These are phyloP conservation scores for Harmothoe impar DNA, from an alignment of 2,888 invertebrate genomes.

Conservation along the genomic window DNA sequence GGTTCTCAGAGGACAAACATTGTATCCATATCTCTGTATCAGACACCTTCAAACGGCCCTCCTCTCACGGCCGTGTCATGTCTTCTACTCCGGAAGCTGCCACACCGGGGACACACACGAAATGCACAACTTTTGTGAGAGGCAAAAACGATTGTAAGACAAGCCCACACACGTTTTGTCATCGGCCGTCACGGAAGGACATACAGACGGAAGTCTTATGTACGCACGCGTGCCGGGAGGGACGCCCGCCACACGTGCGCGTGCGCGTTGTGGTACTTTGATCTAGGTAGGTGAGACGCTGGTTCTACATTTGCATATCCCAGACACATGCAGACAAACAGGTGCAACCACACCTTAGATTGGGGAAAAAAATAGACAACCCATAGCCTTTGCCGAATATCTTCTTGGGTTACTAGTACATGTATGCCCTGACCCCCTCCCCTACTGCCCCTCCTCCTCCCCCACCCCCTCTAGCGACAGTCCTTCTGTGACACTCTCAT, in stretches of 20 bases:
- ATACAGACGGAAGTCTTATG: background rate
- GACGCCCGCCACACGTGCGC: background rate
- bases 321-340: background rate
- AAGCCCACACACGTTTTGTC: constrained; percentile 21
- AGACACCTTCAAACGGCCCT: background rate
- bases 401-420: no score
- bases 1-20: background rate
- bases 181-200: constrained; percentile 38
- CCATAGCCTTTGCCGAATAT: background rate
- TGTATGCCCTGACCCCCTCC: background rate
- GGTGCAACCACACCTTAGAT: background rate
- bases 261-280: background rate
- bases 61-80: constrained; percentile 4
- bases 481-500: background rate
- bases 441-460: background rate
- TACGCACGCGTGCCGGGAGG: background rate
- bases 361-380: background rate
- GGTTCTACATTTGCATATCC: background rate
- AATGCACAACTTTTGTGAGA: constrained; percentile 53
- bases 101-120: background rate
- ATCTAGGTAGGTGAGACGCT: background rate
- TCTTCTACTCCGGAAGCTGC: background rate
- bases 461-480: background rate
- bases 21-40: constrained; percentile 13
- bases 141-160: constrained; percentile 44